Conservation (phyloP, 2,888 invertebrate species). For the Mythimna vitellina region DNA sequence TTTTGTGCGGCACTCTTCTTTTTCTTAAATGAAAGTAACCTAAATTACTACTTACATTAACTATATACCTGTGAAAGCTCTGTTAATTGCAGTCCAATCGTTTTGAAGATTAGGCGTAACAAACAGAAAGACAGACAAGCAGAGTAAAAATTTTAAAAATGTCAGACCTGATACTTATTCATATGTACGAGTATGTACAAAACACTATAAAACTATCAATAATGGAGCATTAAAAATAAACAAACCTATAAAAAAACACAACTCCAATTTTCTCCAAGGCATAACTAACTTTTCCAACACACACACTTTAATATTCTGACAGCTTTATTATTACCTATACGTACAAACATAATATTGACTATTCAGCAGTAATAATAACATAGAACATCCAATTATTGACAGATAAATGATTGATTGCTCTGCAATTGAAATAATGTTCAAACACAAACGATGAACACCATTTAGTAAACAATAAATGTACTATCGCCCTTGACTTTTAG, state of each 20-base stretch:
- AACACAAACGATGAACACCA: slow-evolving; percentile 54
- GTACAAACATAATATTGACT: slow-evolving; percentile 49
- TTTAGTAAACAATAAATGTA: slow-evolving; percentile 79
- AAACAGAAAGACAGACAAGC: too few relatives aligned
- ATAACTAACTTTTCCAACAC: slow-evolving; percentile 22
- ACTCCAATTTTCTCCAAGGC: slow-evolving; percentile 14
- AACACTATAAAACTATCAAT: background rate
- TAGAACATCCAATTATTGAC: slow-evolving; percentile 72
- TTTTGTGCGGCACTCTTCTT: too few relatives aligned
- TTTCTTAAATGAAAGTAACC: too few relatives aligned
- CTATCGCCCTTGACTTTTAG: slow-evolving; percentile 81
- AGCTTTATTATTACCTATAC: slow-evolving; percentile 60
- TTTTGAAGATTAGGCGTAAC: too few relatives aligned
- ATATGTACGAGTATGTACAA: too few relatives aligned
- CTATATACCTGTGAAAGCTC: too few relatives aligned
- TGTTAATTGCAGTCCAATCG: too few relatives aligned
- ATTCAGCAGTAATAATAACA: slow-evolving; percentile 63
- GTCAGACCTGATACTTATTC: too few relatives aligned
- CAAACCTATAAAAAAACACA: background rate
- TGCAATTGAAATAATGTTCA: slow-evolving; percentile 59
- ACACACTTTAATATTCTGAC: slow-evolving; percentile 38
- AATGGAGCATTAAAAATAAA: background rate
- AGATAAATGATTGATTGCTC: slow-evolving; percentile 69
- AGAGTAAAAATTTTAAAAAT: too few relatives aligned
- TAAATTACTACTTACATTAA: too few relatives aligned